Percentiles rank a stretch among this genome's conserved stretches.
These are phyloP conservation scores for Plutomurus gul DNA, from an alignment of 1,140 invertebrate species.

Conservation along the genomic window DNA sequence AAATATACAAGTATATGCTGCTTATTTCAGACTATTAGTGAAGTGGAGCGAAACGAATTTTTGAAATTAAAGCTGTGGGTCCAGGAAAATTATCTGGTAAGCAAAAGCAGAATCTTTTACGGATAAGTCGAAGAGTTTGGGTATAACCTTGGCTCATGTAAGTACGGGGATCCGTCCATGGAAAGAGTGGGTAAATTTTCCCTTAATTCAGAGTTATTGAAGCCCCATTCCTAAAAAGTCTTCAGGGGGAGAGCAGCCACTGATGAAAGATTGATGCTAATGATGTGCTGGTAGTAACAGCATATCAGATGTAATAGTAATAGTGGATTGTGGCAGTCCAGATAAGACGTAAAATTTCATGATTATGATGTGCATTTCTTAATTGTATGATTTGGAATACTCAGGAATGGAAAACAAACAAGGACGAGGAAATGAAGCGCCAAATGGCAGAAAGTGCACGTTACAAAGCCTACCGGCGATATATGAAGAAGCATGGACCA, in stretches of 20 bases:
- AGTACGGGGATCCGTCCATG: no score
- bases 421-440: slow-evolving; percentile 81
- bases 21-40: slow-evolving; percentile 67
- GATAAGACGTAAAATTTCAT: neutral
- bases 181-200: no score
- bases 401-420: slow-evolving; percentile 73
- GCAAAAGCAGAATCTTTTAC: no score
- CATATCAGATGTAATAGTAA: no score
- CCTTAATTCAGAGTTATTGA: no score
- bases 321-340: no score
- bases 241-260: no score
- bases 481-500: slow-evolving; percentile 77
- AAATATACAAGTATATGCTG: neutral
- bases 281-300: no score
- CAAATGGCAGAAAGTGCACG: slow-evolving; percentile 76
- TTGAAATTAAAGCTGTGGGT: slow-evolving; percentile 79
- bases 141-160: no score
- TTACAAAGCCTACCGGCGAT: slow-evolving; percentile 77
- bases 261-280: no score
- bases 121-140: no score
- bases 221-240: no score
- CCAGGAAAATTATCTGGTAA: slow-evolving; percentile 71
- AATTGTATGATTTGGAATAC: slow-evolving; percentile 20
- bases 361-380: neutral
- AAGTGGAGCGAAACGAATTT: slow-evolving; percentile 74